phyloP scores from a whole-genome alignment of 2,888 invertebrate species.

The Ecliptopera silaceata region DNA sequence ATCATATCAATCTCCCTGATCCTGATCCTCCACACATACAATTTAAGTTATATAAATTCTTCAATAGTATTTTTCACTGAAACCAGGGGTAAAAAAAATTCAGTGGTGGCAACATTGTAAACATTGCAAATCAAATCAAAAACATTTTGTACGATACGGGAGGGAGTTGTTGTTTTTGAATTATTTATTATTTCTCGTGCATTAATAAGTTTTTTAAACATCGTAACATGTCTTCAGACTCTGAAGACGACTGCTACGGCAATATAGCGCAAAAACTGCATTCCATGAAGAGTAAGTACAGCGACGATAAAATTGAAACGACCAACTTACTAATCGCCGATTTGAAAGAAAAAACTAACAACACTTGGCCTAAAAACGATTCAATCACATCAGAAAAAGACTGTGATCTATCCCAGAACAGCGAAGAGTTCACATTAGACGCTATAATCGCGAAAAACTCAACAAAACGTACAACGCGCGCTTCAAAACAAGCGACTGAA shows the following conservation, averaged over 20 bases:
- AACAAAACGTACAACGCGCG: constrained; percentile 24
- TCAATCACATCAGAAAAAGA: constrained; percentile 5
- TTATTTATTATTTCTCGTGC: too few relatives aligned
- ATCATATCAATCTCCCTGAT: too few relatives aligned
- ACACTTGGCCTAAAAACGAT: constrained; percentile 27
- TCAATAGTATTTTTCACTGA: too few relatives aligned
- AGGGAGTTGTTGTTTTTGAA: too few relatives aligned
- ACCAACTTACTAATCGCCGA: constrained; percentile 41
- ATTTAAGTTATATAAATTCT: too few relatives aligned
- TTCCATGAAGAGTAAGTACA: constrained; percentile 51
- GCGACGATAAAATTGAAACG: constrained; percentile 45
- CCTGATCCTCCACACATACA: too few relatives aligned
- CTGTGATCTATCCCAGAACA: constrained; percentile 13
- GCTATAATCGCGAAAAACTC: constrained; percentile 44
- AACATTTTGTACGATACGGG: too few relatives aligned
- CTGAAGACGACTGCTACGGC: constrained; percentile 72
- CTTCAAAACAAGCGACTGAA: constrained; percentile 7
- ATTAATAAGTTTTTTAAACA: constrained; percentile 6
- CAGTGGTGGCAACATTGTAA: too few relatives aligned
- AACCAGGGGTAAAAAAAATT: too few relatives aligned
- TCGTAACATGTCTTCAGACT: constrained; percentile 64
- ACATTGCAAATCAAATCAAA: too few relatives aligned
- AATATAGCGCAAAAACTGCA: constrained; percentile 62
- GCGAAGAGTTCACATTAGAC: constrained; percentile 44
- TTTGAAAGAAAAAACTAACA: constrained; percentile 30